Evolutionary conservation across 2,888 invertebrate species (phyloP).

Genomic region (Drosophila kuntzei): DNA sequence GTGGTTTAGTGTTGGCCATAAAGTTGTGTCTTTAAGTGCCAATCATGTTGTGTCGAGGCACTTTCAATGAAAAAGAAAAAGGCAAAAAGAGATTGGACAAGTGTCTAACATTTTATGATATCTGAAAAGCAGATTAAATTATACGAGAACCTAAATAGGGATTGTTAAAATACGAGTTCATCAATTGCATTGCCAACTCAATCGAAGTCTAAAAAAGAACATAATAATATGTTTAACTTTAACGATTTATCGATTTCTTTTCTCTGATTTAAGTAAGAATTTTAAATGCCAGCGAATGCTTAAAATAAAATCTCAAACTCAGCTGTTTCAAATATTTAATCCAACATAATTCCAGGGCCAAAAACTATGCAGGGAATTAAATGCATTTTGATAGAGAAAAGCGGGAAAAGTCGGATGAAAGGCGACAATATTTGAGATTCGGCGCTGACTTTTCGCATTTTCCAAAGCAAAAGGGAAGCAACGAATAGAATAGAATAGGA

Average conservation of each 20-base stretch:
- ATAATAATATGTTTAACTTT: slow-evolving; percentile 5
- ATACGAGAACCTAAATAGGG: slow-evolving; percentile 9
- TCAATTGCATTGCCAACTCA: slow-evolving; percentile 5
- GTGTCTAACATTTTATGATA: slow-evolving; percentile 34
- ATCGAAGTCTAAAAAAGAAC: neutral
- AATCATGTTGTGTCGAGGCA: slow-evolving; percentile 31
- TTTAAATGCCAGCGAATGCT: neutral
- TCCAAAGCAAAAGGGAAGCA: slow-evolving; percentile 22
- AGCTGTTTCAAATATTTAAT: slow-evolving; percentile 34
- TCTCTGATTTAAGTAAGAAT: neutral
- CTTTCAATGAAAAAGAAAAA: neutral
- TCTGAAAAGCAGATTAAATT: slow-evolving; percentile 20
- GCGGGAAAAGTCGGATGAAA: slow-evolving; percentile 14
- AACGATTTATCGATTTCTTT: neutral
- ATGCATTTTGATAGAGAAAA: slow-evolving; percentile 23
- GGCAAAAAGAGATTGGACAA: slow-evolving; percentile 8
- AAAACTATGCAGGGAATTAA: slow-evolving; percentile 54
- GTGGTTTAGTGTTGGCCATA: slow-evolving; percentile 62
- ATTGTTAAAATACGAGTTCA: slow-evolving; percentile 5
- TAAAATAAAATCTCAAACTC: slow-evolving; percentile 14
- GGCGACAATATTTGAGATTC: slow-evolving; percentile 40
- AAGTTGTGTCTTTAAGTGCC: slow-evolving; percentile 47
- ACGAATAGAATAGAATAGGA: slow-evolving; percentile 30
- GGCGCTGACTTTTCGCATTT: slow-evolving; percentile 47
- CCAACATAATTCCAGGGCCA: slow-evolving; percentile 26